Evolutionary conservation across 2,888 invertebrate genomes (phyloP).

Genomic region (Eupeodes latifasciatus): DNA sequence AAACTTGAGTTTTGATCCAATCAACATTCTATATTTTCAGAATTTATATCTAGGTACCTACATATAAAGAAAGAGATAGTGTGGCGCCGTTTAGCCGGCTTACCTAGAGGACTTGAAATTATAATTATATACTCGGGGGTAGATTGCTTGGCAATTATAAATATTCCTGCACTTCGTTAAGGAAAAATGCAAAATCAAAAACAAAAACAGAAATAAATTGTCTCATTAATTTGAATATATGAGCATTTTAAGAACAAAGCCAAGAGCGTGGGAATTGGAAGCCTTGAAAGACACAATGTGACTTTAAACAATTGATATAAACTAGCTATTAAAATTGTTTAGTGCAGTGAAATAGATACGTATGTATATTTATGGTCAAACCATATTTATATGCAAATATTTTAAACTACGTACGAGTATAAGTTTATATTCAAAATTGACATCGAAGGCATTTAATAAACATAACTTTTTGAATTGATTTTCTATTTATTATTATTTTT

Average conservation of each 20-base stretch:
- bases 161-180: slow-evolving; percentile 43
- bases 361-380: slow-evolving; percentile 29
- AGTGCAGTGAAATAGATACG: background rate
- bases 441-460: slow-evolving; percentile 44
- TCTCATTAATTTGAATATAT: slow-evolving; percentile 54
- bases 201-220: background rate
- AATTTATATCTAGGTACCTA: background rate
- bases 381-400: slow-evolving; percentile 58
- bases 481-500: background rate
- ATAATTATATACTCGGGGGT: slow-evolving; percentile 50
- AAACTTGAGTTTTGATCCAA: slow-evolving; percentile 23
- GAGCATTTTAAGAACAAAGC: slow-evolving; percentile 29
- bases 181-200: background rate
- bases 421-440: slow-evolving; percentile 1
- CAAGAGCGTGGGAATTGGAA: slow-evolving; percentile 53
- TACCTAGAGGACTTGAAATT: slow-evolving; percentile 17
- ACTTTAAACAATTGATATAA: slow-evolving; percentile 38
- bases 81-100: slow-evolving; percentile 43
- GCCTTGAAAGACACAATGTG: slow-evolving; percentile 41
- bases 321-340: slow-evolving; percentile 22
- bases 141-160: slow-evolving; percentile 42
- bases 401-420: background rate
- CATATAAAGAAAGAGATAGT: slow-evolving; percentile 25
- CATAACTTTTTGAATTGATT: slow-evolving; percentile 28
- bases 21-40: slow-evolving; percentile 48